Percentiles rank a stretch among this genome's conserved stretches.
These are phyloP conservation scores for Heloderma charlesbogerti DNA, from an alignment of 2,113 vertebrate genomes.

Conservation along the genomic window DNA sequence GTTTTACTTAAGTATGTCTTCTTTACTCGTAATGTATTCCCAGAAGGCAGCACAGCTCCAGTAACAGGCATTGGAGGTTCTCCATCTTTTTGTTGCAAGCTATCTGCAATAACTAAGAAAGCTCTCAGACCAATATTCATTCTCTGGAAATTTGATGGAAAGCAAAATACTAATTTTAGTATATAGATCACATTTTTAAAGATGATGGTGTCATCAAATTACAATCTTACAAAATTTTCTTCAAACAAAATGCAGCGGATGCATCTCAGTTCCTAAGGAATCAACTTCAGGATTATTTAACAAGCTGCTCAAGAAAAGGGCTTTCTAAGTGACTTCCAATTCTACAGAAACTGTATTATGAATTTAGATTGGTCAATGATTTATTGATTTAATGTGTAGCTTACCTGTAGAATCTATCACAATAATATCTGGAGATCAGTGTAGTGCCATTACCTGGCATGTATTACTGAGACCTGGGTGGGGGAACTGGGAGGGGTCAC, in stretches of 20 bases:
- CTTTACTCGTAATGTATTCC: constrained; percentile 97
- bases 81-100: constrained; percentile 96
- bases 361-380: neutral
- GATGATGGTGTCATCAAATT: neutral
- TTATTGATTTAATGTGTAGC: neutral
- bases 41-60: constrained; percentile 94
- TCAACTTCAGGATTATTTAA: neutral
- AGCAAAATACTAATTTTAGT: constrained; percentile 20
- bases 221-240: neutral
- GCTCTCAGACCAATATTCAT: constrained; percentile 99
- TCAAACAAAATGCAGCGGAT: neutral
- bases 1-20: constrained; percentile 99
- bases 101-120: constrained; percentile 97
- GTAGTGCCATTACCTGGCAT: no score
- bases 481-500: no score
- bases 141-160: constrained; percentile 80
- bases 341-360: neutral
- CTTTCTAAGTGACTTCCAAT: neutral
- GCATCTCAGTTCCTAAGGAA: neutral
- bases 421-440: neutral
- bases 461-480: no score
- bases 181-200: neutral
- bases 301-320: neutral
- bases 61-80: constrained; percentile 99
- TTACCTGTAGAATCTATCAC: neutral